phyloP scores from a whole-genome alignment of 2,113 vertebrate species.

The Vidua macroura region DNA sequence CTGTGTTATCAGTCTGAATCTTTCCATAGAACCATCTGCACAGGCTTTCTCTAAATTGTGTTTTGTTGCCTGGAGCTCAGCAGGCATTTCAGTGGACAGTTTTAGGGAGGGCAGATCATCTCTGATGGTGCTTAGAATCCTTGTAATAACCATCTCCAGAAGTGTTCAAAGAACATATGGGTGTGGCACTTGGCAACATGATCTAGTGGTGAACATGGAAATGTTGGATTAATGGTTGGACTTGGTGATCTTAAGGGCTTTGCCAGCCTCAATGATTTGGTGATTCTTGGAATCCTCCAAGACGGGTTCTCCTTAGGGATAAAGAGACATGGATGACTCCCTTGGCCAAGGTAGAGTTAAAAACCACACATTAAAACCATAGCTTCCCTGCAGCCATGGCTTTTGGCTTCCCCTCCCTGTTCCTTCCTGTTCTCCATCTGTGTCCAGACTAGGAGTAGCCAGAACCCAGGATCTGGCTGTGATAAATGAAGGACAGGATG shows the following conservation, averaged over 20 bases:
- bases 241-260: background rate
- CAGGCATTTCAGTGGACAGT: background rate
- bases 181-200: background rate
- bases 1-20: background rate
- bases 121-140: background rate
- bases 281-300: background rate
- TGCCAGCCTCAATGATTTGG: background rate
- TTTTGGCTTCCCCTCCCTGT: background rate
- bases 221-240: background rate
- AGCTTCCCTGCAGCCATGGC: background rate
- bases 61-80: background rate
- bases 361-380: background rate
- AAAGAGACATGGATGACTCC: background rate
- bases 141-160: background rate
- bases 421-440: background rate
- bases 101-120: background rate
- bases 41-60: background rate
- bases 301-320: background rate
- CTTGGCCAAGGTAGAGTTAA: background rate
- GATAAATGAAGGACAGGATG: background rate
- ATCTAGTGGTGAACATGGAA: background rate
- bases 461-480: background rate
- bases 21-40: background rate
- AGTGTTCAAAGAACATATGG: background rate
- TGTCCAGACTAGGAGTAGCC: background rate